phyloP scores from a whole-genome alignment of 2,113 vertebrate species.

The Seriola dumerili region DNA sequence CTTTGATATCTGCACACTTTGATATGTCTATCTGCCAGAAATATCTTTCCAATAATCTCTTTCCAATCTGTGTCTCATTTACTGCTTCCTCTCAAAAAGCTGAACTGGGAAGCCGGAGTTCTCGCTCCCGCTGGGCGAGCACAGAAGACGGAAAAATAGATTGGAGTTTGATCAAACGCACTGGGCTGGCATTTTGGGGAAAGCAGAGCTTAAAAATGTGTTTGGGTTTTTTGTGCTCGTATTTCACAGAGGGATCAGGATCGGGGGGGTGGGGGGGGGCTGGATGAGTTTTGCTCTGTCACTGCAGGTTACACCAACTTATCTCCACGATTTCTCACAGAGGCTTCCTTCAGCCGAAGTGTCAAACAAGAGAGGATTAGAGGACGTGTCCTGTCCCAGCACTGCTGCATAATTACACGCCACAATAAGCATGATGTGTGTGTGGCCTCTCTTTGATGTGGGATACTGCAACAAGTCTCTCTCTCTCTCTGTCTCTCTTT shows the following conservation, averaged over 20 bases:
- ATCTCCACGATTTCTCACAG: constrained; percentile 8
- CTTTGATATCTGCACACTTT: constrained; percentile 75
- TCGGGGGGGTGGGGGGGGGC: background rate
- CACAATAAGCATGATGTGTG: constrained; percentile 38
- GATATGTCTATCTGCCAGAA: constrained; percentile 64
- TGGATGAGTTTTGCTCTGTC: constrained; percentile 16
- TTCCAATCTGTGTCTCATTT: constrained; percentile 65
- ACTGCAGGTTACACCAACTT: constrained; percentile 4
- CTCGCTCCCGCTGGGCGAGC: constrained; percentile 24
- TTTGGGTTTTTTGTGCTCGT: constrained; percentile 21
- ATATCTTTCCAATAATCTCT: constrained; percentile 56
- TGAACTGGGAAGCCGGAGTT: constrained; percentile 39
- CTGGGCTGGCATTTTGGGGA: constrained; percentile 12
- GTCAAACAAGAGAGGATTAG: constrained; percentile 56
- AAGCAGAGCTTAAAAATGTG: constrained; percentile 18
- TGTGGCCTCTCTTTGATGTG: constrained; percentile 57
- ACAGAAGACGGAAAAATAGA: constrained; percentile 20
- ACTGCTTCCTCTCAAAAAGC: constrained; percentile 56
- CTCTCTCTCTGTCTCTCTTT: background rate
- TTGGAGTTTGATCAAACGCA: constrained; percentile 49
- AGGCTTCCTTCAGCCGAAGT: constrained; percentile 45
- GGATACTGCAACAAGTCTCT: constrained; percentile 45
- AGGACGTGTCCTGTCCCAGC: constrained; percentile 35
- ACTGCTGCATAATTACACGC: constrained; percentile 51
- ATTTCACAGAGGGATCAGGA: constrained; percentile 16